Evolutionary conservation across 2,888 invertebrate genomes (phyloP).

Genomic region (Drosophila kambysellisi): DNA sequence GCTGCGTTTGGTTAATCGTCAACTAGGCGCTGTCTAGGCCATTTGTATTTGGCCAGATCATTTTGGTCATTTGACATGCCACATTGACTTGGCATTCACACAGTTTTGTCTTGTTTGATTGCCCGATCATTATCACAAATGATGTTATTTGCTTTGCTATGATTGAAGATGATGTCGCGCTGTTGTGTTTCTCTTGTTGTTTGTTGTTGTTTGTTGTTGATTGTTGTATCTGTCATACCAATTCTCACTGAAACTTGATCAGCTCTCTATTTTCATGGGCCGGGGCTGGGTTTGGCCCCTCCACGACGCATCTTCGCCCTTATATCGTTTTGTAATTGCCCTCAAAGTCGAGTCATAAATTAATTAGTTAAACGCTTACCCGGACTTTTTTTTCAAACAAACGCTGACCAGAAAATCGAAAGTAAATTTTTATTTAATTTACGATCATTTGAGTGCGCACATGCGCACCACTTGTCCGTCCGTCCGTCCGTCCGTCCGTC

Average conservation of each 20-base stretch:
- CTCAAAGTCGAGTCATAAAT: constrained; percentile 58
- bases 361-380: constrained; percentile 58
- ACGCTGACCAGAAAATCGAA: constrained; percentile 56
- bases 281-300: not conserved
- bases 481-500: not conserved
- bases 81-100: constrained; percentile 69
- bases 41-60: constrained; percentile 33
- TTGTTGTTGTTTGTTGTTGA: not conserved
- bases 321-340: constrained; percentile 57
- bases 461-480: constrained; percentile 27
- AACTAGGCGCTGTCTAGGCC: constrained; percentile 63
- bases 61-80: constrained; percentile 66
- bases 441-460: constrained; percentile 53
- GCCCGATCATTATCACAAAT: constrained; percentile 72
- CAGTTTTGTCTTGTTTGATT: constrained; percentile 63
- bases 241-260: constrained; percentile 6
- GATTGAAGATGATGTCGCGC: constrained; percentile 44
- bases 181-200: not conserved
- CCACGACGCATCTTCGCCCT: not conserved
- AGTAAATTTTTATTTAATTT: constrained; percentile 70
- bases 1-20: constrained; percentile 30
- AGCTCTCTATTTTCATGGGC: constrained; percentile 6
- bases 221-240: constrained; percentile 22
- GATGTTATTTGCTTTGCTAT: constrained; percentile 57
- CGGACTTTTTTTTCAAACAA: not conserved